Evolutionary conservation across 1,140 invertebrate species (phyloP), one percentile per base, ranked within the genome.

Genomic region (Colletes latitarsis): DNA sequence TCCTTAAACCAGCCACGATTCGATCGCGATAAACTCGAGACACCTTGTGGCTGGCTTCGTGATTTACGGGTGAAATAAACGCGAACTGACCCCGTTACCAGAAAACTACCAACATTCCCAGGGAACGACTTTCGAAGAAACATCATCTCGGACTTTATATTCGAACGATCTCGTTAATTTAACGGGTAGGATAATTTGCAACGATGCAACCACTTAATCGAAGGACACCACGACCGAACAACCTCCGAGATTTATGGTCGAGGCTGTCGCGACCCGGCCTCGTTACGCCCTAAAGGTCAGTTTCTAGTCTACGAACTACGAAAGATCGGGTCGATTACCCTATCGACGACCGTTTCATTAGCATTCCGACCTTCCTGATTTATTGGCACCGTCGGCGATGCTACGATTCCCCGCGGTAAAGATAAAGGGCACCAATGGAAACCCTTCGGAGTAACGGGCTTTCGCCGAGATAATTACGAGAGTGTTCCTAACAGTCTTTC

Each of bases 31-130:
- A 66, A 82, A 46, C 41, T 30, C 53, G 57, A 53, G 52, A 39
- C 69, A 3, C 21, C 39, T 15, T 8, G 21, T 12, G 57, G 15
- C 53, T 14, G 55, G 41, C 53, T 19, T 9, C 43, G 49, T 72
- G 73, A 71, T 83, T 82, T 83, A 83, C 62, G 73, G 46, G 52
- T 8, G 64, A 82, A 82, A 62, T 73, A 58, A 77, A 69, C 46
- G 66, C 80, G 19, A 58, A 67, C 53, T 77, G 77, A 83, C 67
- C 72, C 72, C 58, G 64, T 83, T 82, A 68, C 39, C 77, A 63
- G 77, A 80, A 79, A 73, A 80, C 67, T 69, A 58, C 46, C 77
- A 17, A 43, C 15, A 64, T 64, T 57, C 68, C n/a, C 19, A 52
- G 49, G 68, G 17, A 71, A 41, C 58, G n/a, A 14, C 21, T 62